Evolutionary conservation across 2,113 vertebrate genomes (phyloP), one percentile per base, ranked within the genome.

Genomic region (Prinia subflava): DNA sequence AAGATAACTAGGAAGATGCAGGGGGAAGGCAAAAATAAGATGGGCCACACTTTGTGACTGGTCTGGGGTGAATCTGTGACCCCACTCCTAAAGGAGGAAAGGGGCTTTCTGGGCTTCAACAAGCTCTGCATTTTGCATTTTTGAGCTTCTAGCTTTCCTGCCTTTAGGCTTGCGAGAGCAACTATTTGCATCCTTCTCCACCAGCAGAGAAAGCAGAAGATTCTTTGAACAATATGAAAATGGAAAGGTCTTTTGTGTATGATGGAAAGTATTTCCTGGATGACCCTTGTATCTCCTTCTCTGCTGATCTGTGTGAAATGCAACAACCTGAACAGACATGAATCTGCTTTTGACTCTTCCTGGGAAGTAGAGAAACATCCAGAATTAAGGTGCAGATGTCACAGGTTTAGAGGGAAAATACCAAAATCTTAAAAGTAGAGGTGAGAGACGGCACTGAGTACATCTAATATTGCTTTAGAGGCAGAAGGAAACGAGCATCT

Each of bases 381-480:
- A 92, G 18, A 85, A 39, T 41, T n/a, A 60, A 49, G 22, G 22
- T 10, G 21, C 2, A 70, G 28, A 27, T n/a, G 4, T 6, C 9
- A 47, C 4, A 28, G 3, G 4, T 41, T 44, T 6, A 18, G 67
- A 79, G 11, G 12, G 15, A 53, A 92, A 89, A 49, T 13, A 60
- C 1, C 1, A 78, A 49, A 81, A 70, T 60, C 27, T 75, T 44
- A 39, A 41, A 62, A 77, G n/a, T 8, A 65, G 13, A 44, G 11
- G 9, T 24, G 20, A 71, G 10, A 19, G 6, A 28, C 19, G 57
- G 14, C 0, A 4, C 11, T 1, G 3, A 52, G 15, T 21, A 9
- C 14, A 57, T 30, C 17, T 46, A 31, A 67, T 0, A 3, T 4
- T 4, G 4, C 42, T 16, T 55, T 67, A 53, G 50, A 49, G 22